Conservation (phyloP, 1,140 invertebrate species). For the Cyphomyrmex costatus region DNA sequence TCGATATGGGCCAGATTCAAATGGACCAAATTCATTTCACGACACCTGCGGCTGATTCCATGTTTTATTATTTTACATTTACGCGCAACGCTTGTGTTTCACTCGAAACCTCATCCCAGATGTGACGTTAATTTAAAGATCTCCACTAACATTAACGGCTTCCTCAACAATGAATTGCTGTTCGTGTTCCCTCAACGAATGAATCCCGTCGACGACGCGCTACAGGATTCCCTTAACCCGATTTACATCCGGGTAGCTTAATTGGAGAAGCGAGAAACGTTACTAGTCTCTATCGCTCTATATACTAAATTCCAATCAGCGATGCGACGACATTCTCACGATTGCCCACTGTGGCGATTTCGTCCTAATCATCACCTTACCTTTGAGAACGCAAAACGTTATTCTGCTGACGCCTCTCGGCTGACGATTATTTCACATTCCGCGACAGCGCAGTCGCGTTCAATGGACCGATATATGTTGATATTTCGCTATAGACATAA, state of each 20-base stretch:
- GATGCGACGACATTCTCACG: slow-evolving; percentile 29
- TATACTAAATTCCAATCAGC: slow-evolving; percentile 54
- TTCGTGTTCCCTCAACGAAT: slow-evolving; percentile 51
- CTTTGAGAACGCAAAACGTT: slow-evolving; percentile 27
- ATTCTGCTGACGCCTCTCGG: no score
- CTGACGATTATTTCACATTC: neutral
- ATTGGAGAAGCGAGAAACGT: slow-evolving; percentile 48
- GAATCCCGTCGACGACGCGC: slow-evolving; percentile 33
- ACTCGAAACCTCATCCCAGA: neutral
- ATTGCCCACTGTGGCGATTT: neutral
- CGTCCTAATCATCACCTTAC: slow-evolving; percentile 18
- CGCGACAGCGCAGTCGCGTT: neutral
- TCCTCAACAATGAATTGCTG: slow-evolving; percentile 40
- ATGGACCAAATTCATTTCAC: slow-evolving; percentile 2
- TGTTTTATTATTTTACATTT: neutral
- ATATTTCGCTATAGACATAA: slow-evolving; percentile 41
- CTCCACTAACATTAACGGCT: slow-evolving; percentile 41
- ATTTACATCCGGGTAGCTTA: slow-evolving; percentile 54
- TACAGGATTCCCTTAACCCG: slow-evolving; percentile 49
- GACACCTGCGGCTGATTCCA: neutral
- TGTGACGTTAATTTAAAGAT: slow-evolving; percentile 42
- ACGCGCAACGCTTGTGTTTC: neutral
- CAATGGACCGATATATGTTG: neutral
- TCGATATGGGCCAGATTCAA: neutral
- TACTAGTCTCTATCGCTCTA: slow-evolving; percentile 36